These are phyloP conservation scores for Drosophila rhopaloa DNA, from an alignment of 1,140 invertebrate genomes.

Conservation along the genomic window DNA sequence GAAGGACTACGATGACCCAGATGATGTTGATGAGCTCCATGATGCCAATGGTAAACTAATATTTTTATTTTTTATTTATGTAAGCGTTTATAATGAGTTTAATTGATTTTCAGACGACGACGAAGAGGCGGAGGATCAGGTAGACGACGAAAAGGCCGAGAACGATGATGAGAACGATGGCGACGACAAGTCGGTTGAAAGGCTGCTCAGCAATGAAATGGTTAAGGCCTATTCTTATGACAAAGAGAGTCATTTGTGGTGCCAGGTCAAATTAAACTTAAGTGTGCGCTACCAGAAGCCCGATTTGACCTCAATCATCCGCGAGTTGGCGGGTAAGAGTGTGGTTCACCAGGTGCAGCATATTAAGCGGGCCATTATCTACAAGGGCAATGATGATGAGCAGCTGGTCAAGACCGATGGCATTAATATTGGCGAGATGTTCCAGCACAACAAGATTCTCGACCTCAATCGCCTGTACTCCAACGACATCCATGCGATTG, in stretches of 20 bases:
- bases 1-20: slow-evolving; percentile 92
- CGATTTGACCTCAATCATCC: slow-evolving; percentile 92
- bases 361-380: slow-evolving; percentile 93
- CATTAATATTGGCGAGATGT: slow-evolving; percentile 96
- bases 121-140: slow-evolving; percentile 91
- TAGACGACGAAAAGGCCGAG: slow-evolving; percentile 85
- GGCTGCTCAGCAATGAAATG: slow-evolving; percentile 84
- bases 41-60: slow-evolving; percentile 78
- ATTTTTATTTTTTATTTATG: no score
- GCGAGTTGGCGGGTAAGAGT: slow-evolving; percentile 89
- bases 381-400: slow-evolving; percentile 86
- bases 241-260: slow-evolving; percentile 89
- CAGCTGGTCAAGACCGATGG: slow-evolving; percentile 96
- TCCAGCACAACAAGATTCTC: slow-evolving; percentile 91
- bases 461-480: slow-evolving; percentile 95
- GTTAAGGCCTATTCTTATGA: slow-evolving; percentile 91
- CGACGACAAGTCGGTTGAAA: slow-evolving; percentile 85
- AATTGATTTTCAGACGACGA: slow-evolving; percentile 83
- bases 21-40: slow-evolving; percentile 88
- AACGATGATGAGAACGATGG: slow-evolving; percentile 86
- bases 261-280: slow-evolving; percentile 89
- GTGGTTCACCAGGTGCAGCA: slow-evolving; percentile 92
- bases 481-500: slow-evolving; percentile 97
- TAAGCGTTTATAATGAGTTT: neutral
- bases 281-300: slow-evolving; percentile 88